These are phyloP conservation scores for Parthenolecanium corni DNA, from an alignment of 2,888 invertebrate genomes.

Conservation along the genomic window DNA sequence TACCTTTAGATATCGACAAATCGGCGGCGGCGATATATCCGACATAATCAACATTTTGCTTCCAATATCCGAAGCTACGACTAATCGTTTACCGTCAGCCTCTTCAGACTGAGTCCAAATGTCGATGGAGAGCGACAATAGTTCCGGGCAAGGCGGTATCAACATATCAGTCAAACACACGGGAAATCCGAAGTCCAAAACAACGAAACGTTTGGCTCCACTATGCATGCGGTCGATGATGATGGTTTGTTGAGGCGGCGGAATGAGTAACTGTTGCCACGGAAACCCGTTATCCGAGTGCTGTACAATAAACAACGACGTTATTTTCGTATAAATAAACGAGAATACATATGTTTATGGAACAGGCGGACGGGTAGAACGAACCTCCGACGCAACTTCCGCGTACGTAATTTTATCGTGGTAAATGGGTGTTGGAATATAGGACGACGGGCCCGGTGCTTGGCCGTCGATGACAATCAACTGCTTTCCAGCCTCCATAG, in stretches of 20 bases:
- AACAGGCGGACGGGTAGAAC: too few relatives aligned
- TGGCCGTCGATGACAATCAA: conserved; percentile 17
- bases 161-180: conserved; percentile 75
- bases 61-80: conserved; percentile 78
- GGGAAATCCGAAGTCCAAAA: conserved; percentile 79
- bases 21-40: conserved; percentile 79
- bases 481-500: conserved; percentile 14
- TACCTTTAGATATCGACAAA: conserved; percentile 81
- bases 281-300: conserved; percentile 18
- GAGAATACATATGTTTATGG: too few relatives aligned
- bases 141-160: conserved; percentile 66
- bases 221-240: conserved; percentile 90
- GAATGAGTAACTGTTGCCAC: conserved; percentile 65
- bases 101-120: conserved; percentile 83
- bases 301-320: conserved; percentile 15
- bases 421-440: conserved; percentile 21
- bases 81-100: conserved; percentile 68
- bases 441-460: conserved; percentile 16
- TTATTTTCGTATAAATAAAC: too few relatives aligned
- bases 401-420: conserved; percentile 22
- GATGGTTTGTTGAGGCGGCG: conserved; percentile 67
- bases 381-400: conserved; percentile 18
- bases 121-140: conserved; percentile 77
- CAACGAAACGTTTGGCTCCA: conserved; percentile 81
- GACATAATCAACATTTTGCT: conserved; percentile 70